phyloP scores from a whole-genome alignment of 2,113 vertebrate genomes.

The Hemibagrus wyckioides region DNA sequence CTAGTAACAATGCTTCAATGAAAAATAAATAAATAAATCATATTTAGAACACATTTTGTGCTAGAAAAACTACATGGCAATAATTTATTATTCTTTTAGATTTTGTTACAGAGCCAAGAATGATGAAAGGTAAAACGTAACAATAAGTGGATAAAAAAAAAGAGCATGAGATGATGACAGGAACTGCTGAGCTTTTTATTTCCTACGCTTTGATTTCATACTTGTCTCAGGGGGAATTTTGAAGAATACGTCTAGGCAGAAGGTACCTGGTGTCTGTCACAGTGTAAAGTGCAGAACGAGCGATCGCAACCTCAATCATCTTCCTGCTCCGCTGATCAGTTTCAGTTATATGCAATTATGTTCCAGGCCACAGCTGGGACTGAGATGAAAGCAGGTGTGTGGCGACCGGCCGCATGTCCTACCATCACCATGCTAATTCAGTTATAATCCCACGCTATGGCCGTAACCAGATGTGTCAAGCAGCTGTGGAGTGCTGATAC shows the following conservation, averaged over 20 bases:
- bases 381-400: constrained; percentile 9
- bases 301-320: constrained; percentile 19
- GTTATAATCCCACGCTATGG: not conserved
- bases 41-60: no score
- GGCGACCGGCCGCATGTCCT: not conserved
- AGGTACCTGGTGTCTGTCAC: not conserved
- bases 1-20: no score
- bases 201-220: not conserved
- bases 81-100: no score
- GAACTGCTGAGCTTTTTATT: not conserved
- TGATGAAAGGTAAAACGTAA: not conserved
- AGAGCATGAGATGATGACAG: not conserved
- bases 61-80: no score
- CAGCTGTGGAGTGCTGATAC: not conserved
- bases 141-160: not conserved
- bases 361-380: constrained; percentile 15
- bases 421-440: constrained; percentile 33
- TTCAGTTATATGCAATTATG: constrained; percentile 28
- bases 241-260: no score
- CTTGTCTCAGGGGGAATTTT: not conserved
- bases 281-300: not conserved
- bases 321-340: constrained; percentile 24
- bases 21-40: no score
- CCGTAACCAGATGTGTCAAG: not conserved
- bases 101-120: no score